Percentiles rank a stretch among this genome's conserved stretches.
phyloP scores from a whole-genome alignment of 1,140 invertebrate genomes.

The Drosophila watanabei region DNA sequence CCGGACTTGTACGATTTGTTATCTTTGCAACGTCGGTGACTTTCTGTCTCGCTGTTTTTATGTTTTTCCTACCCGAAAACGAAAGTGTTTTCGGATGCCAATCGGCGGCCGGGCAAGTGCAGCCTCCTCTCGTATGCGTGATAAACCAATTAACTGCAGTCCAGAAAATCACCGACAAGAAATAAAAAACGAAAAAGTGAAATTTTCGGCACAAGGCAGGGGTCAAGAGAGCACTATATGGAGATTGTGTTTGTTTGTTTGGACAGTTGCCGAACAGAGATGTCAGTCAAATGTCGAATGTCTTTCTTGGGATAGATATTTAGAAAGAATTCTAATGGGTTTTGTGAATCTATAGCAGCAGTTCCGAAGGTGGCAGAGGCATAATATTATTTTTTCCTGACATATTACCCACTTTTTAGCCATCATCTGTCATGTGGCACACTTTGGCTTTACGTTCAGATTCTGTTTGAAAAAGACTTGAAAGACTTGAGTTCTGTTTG shows the following conservation, averaged over 20 bases:
- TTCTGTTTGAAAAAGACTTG: too few species aligned
- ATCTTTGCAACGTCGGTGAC: slow-evolving; percentile 14
- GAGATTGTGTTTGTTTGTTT: slow-evolving; percentile 29
- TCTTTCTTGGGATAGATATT: slow-evolving; percentile 9
- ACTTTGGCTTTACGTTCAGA: neutral
- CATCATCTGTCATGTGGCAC: slow-evolving; percentile 12
- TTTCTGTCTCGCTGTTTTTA: slow-evolving; percentile 49
- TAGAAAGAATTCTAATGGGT: slow-evolving; percentile 14
- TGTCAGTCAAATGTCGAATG: slow-evolving; percentile 37
- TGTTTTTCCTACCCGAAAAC: slow-evolving; percentile 44
- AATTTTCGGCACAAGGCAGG: slow-evolving; percentile 39
- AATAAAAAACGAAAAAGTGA: slow-evolving; percentile 58
- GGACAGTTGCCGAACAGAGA: slow-evolving; percentile 2
- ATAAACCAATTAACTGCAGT: slow-evolving; percentile 77
- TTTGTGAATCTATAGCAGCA: slow-evolving; percentile 5
- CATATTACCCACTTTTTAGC: neutral
- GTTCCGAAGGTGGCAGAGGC: neutral
- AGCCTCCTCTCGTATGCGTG: slow-evolving; percentile 67
- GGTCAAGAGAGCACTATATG: slow-evolving; percentile 22
- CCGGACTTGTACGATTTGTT: slow-evolving; percentile 37
- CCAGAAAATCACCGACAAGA: slow-evolving; percentile 32
- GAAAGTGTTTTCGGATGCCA: slow-evolving; percentile 75
- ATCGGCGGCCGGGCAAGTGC: slow-evolving; percentile 57
- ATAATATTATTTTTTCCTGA: neutral
- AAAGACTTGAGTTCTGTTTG: too few species aligned